Evolutionary conservation across 2,888 invertebrate species (phyloP).

Genomic region (Noctua fimbriata): DNA sequence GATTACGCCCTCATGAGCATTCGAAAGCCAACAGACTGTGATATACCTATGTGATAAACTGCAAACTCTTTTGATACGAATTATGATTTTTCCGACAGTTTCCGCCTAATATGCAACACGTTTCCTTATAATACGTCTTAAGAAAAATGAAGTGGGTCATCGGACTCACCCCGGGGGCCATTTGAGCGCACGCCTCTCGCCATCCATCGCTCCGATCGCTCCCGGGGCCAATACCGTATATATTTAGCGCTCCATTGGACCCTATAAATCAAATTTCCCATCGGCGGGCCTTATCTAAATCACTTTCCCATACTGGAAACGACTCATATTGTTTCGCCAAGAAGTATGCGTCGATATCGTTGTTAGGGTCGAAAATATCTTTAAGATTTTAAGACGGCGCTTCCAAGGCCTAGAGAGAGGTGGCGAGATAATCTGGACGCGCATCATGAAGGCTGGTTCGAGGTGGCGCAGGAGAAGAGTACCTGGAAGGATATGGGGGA

Average conservation of each 20-base stretch:
- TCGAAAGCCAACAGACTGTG: not conserved
- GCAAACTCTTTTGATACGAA: not conserved
- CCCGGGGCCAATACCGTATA: constrained; percentile 52
- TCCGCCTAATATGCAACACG: constrained; percentile 11
- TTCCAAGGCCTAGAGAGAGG: too few relatives aligned
- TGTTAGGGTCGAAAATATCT: not conserved
- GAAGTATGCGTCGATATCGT: not conserved
- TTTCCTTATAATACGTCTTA: constrained; percentile 38
- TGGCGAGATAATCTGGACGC: too few relatives aligned
- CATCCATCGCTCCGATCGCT: constrained; percentile 39
- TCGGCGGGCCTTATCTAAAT: constrained; percentile 57
- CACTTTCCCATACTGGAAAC: constrained; percentile 51
- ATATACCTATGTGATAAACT: not conserved
- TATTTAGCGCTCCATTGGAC: constrained; percentile 63
- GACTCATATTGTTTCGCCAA: constrained; percentile 41
- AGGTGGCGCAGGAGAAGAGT: too few relatives aligned
- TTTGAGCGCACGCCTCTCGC: constrained; percentile 34
- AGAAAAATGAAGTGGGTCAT: constrained; percentile 43
- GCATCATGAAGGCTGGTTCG: too few relatives aligned
- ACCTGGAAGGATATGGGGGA: too few relatives aligned
- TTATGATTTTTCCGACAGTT: not conserved
- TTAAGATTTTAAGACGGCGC: not conserved
- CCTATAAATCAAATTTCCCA: constrained; percentile 64
- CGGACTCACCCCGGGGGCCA: constrained; percentile 34
- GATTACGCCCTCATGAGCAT: constrained; percentile 45